These are phyloP conservation scores for Adoxophyes honmai DNA, from an alignment of 1,140 invertebrate species.

Conservation along the genomic window DNA sequence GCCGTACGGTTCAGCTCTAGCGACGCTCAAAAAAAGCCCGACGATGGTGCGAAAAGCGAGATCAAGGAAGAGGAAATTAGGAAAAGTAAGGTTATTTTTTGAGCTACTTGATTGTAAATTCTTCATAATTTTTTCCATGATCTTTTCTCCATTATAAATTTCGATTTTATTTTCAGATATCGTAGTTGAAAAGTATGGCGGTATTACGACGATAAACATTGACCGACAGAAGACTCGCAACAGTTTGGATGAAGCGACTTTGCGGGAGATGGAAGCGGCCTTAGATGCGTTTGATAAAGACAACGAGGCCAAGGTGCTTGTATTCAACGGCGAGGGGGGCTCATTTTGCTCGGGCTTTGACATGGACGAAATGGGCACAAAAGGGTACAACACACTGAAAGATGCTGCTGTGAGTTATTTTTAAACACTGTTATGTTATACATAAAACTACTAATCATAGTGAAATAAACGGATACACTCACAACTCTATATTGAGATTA, in stretches of 20 bases:
- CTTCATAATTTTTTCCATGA: no score
- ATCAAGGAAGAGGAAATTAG: slow-evolving; percentile 36
- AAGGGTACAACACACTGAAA: slow-evolving; percentile 74
- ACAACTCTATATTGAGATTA: no score
- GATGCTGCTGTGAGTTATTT: slow-evolving; percentile 60
- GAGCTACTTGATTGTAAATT: slow-evolving; percentile 15
- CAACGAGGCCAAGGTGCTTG: slow-evolving; percentile 80
- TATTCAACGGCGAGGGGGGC: slow-evolving; percentile 92
- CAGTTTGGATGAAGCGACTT: slow-evolving; percentile 84
- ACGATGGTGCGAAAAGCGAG: slow-evolving; percentile 17
- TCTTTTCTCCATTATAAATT: no score
- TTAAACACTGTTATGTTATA: no score
- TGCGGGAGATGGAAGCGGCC: slow-evolving; percentile 82
- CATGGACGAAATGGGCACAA: slow-evolving; percentile 81
- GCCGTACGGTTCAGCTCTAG: slow-evolving; percentile 36
- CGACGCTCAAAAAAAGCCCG: slow-evolving; percentile 41
- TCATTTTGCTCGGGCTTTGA: slow-evolving; percentile 95
- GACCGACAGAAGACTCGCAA: slow-evolving; percentile 91
- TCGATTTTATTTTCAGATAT: slow-evolving; percentile 61
- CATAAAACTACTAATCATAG: no score
- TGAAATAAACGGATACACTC: no score
- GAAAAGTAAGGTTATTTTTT: slow-evolving; percentile 49
- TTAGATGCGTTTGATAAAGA: slow-evolving; percentile 90
- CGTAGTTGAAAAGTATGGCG: slow-evolving; percentile 79
- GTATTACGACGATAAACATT: slow-evolving; percentile 88